These are phyloP conservation scores for Dolomedes plantarius DNA, from an alignment of 2,888 invertebrate species.

Conservation along the genomic window DNA sequence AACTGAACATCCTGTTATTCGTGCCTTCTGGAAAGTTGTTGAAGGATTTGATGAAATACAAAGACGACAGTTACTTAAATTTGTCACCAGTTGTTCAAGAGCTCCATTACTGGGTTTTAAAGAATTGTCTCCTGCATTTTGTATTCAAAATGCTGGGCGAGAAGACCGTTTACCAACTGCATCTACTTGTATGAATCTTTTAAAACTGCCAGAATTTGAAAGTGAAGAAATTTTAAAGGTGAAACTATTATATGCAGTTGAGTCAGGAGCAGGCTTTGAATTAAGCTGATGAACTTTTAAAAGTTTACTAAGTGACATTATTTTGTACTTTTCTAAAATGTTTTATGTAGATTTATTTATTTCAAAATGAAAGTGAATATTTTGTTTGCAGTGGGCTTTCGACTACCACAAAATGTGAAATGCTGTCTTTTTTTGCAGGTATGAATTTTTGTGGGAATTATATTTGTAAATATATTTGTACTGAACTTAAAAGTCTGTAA, in stretches of 20 bases:
- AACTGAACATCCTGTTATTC: slow-evolving; percentile 88
- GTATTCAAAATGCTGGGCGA: slow-evolving; percentile 93
- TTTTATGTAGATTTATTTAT: not conserved
- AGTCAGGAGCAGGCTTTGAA: slow-evolving; percentile 97
- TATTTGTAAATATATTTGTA: no score
- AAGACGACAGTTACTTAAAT: slow-evolving; percentile 91
- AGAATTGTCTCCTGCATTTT: slow-evolving; percentile 97
- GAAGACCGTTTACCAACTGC: slow-evolving; percentile 96
- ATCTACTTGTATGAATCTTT: slow-evolving; percentile 97
- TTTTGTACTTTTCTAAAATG: slow-evolving; percentile 5
- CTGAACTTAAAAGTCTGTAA: no score
- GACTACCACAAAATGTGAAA: no score
- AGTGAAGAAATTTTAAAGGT: slow-evolving; percentile 86
- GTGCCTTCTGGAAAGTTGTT: slow-evolving; percentile 92
- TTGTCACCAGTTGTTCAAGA: slow-evolving; percentile 98
- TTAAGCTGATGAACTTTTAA: slow-evolving; percentile 79
- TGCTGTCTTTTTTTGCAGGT: no score
- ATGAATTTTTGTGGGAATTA: no score
- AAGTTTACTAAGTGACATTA: not conserved
- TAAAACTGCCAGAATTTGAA: slow-evolving; percentile 94
- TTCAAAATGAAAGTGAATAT: not conserved
- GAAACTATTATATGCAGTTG: slow-evolving; percentile 93
- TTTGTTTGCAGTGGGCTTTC: not conserved
- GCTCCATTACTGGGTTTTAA: slow-evolving; percentile 98
- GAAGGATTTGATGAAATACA: slow-evolving; percentile 88